Evolutionary conservation across 1,140 invertebrate genomes (phyloP).

Genomic region (Halictus rubicundus): DNA sequence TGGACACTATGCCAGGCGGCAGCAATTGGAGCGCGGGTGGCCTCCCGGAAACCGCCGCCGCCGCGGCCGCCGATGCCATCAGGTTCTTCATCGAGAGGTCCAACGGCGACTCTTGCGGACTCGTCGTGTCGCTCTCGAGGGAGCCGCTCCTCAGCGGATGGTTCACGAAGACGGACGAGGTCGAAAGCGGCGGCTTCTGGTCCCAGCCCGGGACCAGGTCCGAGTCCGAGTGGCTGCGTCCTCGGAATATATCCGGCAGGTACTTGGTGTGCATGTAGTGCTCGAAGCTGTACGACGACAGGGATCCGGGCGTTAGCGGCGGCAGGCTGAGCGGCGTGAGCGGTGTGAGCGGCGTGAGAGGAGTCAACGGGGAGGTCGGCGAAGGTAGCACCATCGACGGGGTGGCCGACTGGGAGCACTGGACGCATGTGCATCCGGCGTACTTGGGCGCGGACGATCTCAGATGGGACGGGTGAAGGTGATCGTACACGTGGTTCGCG

Average conservation of each 20-base stretch:
- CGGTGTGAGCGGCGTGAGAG: constrained; percentile 83
- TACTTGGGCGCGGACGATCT: constrained; percentile 62
- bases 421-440: constrained; percentile 71
- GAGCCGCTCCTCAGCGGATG: constrained; percentile 66
- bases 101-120: constrained; percentile 90
- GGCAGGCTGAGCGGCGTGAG: constrained; percentile 82
- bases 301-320: constrained; percentile 79
- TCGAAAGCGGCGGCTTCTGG: constrained; percentile 65
- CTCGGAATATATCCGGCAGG: constrained; percentile 85
- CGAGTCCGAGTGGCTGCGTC: constrained; percentile 88
- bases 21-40: constrained; percentile 78
- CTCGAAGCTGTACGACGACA: constrained; percentile 84
- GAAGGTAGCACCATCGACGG: constrained; percentile 73
- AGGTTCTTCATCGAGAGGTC: constrained; percentile 89
- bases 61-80: constrained; percentile 47
- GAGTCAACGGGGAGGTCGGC: constrained; percentile 80
- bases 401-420: constrained; percentile 66
- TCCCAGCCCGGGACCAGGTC: constrained; percentile 83
- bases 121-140: constrained; percentile 69
- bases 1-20: constrained; percentile 81
- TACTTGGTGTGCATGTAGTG: constrained; percentile 88
- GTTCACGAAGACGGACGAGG: constrained; percentile 57
- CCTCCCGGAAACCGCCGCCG: constrained; percentile 48
- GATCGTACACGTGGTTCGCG: constrained; percentile 46
- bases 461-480: constrained; percentile 34